Base-by-base conservation (phyloP, 2,797 vertebrate species). In the Microctenopoma steveboyesi region DNA sequence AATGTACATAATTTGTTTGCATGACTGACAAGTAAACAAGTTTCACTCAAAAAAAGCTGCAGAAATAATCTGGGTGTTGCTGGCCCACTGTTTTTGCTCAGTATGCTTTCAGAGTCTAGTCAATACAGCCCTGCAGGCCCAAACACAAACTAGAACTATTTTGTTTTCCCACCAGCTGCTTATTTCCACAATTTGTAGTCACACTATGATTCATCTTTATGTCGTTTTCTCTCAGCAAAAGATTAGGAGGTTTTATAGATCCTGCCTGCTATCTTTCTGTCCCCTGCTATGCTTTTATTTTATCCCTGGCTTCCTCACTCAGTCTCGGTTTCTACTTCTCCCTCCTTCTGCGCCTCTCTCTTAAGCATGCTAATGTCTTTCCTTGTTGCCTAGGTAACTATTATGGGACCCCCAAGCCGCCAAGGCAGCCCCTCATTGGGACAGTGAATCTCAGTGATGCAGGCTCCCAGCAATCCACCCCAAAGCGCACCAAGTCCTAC, bases 371-470 rank as follows among this genome's bases (percentile, higher is more conserved):
- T 95, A 96, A 96, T 95, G 92, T 94, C 89, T 81, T 93, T 92
- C 94, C 93, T 33, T 91, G 92, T 97, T 95, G 91, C 95, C 95
- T 96, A 99, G 98, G 98, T 96, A 98, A 98, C 97, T 99, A 98
- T 95, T 98, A 99, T 97, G 98, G 98, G 95, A 99, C 97, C 73
- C 97, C 97, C 93, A 98, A 98, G 93, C 97, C 96, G 90, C 96
- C 96, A 70, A 96, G 94, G 95, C 97, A 98, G 91, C 95, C 96
- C 93, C 90, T 94, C 95, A 93, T 94, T 91, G 96, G 97, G 95
- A 97, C 97, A 96, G 94, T 98, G 95, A 98, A 94, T 95, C 95
- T 95, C 84, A 93, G 95, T 88, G 94, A 98, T 98, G 96, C 95
- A 93, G 93, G 94, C 94, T 96, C 95, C 85, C 96, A 95, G 92